Evolutionary conservation across 2,888 invertebrate genomes (phyloP), one percentile per base, ranked within the genome.

Genomic region (Standfussiana lucernea): DNA sequence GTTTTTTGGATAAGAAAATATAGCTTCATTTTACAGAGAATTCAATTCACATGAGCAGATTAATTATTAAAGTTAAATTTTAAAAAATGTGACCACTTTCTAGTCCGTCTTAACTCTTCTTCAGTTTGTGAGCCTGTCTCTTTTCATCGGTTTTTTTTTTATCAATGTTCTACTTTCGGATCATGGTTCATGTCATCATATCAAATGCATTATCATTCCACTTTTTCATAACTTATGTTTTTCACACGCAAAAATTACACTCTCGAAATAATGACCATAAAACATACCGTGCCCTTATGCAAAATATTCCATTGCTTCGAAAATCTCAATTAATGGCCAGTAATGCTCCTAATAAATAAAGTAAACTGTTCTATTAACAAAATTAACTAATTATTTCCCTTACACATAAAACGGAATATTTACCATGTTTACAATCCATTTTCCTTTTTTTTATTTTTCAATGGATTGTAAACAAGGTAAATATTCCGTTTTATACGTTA

Each of bases 1-100:
- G 61, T 82, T 42, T 62, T 53, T 13, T 37, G 45, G 61, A 82
- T 82, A 67, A 67, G 45, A 81, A 56, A 40, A 64, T 64, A 62
- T n/a, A 3, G n/a, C 8, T 64, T 8, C 8, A 18, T 40, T 8
- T n/a, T 15, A 37, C n/a, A 40, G 56, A 15, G 2, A 56, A 28
- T 42, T 24, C 2, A 15, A 8, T 56, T 56, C 13, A 28, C 1
- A 6, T 15, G 4, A n/a, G 6, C 53, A 11, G 28, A 28, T 15
- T 56, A n/a, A 50, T 11, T n/a, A 15, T 28, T 13, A 28, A 28
- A 2, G n/a, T 53, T 10, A 50, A 50, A 50, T 1, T n/a, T n/a
- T 1, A 24, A 24, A 50, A 53, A n/a, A 1, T 50, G 24, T 8
- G 7, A 47, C 7, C 7, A 47, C 21, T 10, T 24, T 3, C 50